A percentile compares a stretch with the other conserved stretches of the same genome.
phyloP scores from a whole-genome alignment of 2,797 vertebrate genomes.

The Pygocentrus nattereri region DNA sequence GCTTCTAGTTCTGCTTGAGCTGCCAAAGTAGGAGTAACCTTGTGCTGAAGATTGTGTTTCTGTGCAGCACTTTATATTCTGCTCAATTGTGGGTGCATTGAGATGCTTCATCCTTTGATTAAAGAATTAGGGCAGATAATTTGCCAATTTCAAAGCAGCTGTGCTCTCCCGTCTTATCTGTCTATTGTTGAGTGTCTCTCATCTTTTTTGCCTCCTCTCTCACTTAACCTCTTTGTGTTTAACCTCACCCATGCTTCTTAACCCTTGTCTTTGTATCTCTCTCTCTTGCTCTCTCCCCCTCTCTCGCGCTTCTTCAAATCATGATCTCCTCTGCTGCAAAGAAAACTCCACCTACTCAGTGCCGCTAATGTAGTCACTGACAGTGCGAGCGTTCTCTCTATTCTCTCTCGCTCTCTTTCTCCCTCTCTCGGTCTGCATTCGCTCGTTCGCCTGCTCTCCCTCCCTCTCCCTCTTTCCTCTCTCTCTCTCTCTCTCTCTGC shows the following conservation, averaged over 20 bases:
- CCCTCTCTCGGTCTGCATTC: slow-evolving; percentile 36
- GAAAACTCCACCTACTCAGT: slow-evolving; percentile 72
- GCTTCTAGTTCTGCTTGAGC: neutral
- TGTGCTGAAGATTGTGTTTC: neutral
- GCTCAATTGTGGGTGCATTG: neutral
- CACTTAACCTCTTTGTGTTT: slow-evolving; percentile 17
- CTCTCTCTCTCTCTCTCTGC: slow-evolving; percentile 28
- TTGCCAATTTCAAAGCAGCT: neutral
- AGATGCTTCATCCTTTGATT: slow-evolving; percentile 33
- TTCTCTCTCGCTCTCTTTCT: slow-evolving; percentile 31
- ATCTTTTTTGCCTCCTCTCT: neutral
- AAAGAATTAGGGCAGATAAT: slow-evolving; percentile 22
- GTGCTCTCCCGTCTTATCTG: neutral
- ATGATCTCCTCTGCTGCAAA: slow-evolving; percentile 71
- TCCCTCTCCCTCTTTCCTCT: slow-evolving; percentile 16
- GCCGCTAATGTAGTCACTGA: slow-evolving; percentile 72
- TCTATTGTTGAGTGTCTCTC: slow-evolving; percentile 21
- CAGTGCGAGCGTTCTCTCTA: slow-evolving; percentile 60
- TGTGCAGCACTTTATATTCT: neutral
- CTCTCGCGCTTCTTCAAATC: slow-evolving; percentile 62
- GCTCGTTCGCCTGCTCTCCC: slow-evolving; percentile 7
- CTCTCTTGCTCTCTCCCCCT: slow-evolving; percentile 34
- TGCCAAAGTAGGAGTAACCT: neutral
- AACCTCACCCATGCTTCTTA: slow-evolving; percentile 15
- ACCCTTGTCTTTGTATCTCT: slow-evolving; percentile 28